A percentile compares a stretch with the other conserved stretches of the same genome.
These are phyloP conservation scores for Caenorhabditis virilis DNA, from an alignment of 2,888 invertebrate genomes.

Conservation along the genomic window DNA sequence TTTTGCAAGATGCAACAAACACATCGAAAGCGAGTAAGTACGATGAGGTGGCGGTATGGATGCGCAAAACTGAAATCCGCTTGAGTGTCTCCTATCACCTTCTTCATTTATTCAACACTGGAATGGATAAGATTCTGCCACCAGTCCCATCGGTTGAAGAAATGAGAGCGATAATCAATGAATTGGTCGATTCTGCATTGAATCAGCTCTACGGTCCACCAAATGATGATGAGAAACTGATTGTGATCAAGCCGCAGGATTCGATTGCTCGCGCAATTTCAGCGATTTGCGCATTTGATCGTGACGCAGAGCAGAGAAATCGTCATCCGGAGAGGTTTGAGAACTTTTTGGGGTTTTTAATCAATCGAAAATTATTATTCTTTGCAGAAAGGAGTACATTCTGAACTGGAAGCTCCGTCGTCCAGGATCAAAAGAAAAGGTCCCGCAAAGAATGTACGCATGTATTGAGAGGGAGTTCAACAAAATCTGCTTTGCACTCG, in stretches of 20 bases:
- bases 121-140: neutral
- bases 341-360: neutral
- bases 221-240: neutral
- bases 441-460: slow-evolving; percentile 58
- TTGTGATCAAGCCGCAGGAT: slow-evolving; percentile 21
- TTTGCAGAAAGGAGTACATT: slow-evolving; percentile 47
- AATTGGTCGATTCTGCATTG: slow-evolving; percentile 3
- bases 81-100: slow-evolving; percentile 13
- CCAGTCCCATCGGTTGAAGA: slow-evolving; percentile 6
- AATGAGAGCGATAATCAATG: slow-evolving; percentile 1
- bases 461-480: slow-evolving; percentile 34
- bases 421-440: slow-evolving; percentile 45
- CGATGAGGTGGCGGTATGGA: slow-evolving; percentile 8
- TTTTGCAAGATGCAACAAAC: slow-evolving; percentile 10
- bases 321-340: slow-evolving; percentile 9
- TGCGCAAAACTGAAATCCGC: neutral
- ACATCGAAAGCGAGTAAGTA: slow-evolving; percentile 1
- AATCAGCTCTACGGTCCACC: slow-evolving; percentile 2
- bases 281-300: slow-evolving; percentile 11
- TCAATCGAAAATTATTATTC: neutral
- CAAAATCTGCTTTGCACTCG: slow-evolving; percentile 11
- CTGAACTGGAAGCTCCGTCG: slow-evolving; percentile 54
- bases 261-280: slow-evolving; percentile 27
- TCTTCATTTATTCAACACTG: slow-evolving; percentile 8
- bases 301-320: slow-evolving; percentile 5